These are phyloP conservation scores for Ophion costatus DNA, from an alignment of 2,888 invertebrate genomes.

Conservation along the genomic window DNA sequence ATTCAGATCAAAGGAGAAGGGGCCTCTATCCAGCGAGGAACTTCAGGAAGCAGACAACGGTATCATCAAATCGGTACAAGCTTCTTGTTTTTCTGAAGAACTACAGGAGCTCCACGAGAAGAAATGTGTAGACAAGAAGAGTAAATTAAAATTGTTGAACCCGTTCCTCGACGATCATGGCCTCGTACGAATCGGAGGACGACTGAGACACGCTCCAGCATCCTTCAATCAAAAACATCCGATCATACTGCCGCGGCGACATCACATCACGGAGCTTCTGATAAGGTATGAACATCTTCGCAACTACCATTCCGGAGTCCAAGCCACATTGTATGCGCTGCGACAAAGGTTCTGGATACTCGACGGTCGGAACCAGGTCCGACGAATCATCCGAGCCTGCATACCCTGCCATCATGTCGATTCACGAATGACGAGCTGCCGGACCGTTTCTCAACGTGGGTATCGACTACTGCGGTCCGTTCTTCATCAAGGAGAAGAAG, in stretches of 20 bases:
- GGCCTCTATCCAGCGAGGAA: constrained; percentile 20
- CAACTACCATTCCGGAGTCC: not conserved
- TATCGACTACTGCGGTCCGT: constrained; percentile 64
- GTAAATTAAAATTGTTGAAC: too few relatives aligned
- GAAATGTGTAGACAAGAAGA: too few relatives aligned
- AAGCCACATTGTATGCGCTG: not conserved
- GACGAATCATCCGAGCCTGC: constrained; percentile 45
- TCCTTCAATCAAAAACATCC: constrained; percentile 58
- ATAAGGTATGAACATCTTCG: constrained; percentile 65
- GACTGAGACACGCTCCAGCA: too few relatives aligned
- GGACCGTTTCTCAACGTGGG: constrained; percentile 56
- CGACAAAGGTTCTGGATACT: not conserved
- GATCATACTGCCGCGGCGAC: constrained; percentile 65
- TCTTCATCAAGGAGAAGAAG: constrained; percentile 56
- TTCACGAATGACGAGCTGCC: constrained; percentile 18
- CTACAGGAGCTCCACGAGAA: too few relatives aligned
- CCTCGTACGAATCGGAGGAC: too few relatives aligned
- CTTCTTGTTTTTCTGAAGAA: too few relatives aligned
- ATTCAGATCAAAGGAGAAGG: constrained; percentile 38
- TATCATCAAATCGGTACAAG: constrained; percentile 35
- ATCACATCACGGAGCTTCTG: constrained; percentile 69
- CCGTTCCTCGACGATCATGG: too few relatives aligned
- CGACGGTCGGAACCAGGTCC: constrained; percentile 50
- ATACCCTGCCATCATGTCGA: constrained; percentile 29
- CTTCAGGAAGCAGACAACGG: constrained; percentile 13